Evolutionary conservation across 64 coral and sea anemone species (phyloP).

Genomic region (Dendronephthya gigantea): DNA sequence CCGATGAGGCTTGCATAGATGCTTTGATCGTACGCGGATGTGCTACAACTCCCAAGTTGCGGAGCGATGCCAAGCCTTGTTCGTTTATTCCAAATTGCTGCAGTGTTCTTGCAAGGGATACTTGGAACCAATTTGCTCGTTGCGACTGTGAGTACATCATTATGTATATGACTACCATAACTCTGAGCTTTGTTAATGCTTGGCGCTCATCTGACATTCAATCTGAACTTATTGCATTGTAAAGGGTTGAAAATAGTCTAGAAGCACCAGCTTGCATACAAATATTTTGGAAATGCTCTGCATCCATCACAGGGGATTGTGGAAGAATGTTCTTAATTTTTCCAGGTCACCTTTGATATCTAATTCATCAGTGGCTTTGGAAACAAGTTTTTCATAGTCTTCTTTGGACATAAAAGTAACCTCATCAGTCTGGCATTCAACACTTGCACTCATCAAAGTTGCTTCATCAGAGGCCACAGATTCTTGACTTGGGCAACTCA

Average conservation of each 20-base stretch:
- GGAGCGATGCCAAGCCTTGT: background rate
- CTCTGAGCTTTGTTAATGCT: background rate
- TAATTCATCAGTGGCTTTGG: background rate
- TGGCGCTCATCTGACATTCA: background rate
- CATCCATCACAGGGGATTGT: slow-evolving; percentile 9
- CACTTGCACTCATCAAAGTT: background rate
- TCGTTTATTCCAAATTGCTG: slow-evolving; percentile 16
- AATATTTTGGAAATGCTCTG: background rate
- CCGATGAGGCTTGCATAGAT: background rate
- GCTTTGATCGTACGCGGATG: background rate
- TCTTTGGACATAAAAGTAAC: background rate
- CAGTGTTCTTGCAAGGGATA: background rate
- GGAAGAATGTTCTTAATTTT: slow-evolving; percentile 13
- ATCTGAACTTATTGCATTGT: background rate
- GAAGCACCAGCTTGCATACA: background rate
- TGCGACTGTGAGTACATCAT: slow-evolving; percentile 14
- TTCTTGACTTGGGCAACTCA: slow-evolving; percentile 12
- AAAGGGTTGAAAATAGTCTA: background rate
- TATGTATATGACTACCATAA: background rate
- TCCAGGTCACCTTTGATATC: slow-evolving; percentile 11
- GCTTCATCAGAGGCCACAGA: background rate
- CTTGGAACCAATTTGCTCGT: slow-evolving; percentile 6
- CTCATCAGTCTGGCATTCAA: background rate
- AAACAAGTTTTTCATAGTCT: background rate
- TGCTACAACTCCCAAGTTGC: background rate